Evolutionary conservation across 2,888 invertebrate species (phyloP).

Genomic region (Drosophila planitibia): DNA sequence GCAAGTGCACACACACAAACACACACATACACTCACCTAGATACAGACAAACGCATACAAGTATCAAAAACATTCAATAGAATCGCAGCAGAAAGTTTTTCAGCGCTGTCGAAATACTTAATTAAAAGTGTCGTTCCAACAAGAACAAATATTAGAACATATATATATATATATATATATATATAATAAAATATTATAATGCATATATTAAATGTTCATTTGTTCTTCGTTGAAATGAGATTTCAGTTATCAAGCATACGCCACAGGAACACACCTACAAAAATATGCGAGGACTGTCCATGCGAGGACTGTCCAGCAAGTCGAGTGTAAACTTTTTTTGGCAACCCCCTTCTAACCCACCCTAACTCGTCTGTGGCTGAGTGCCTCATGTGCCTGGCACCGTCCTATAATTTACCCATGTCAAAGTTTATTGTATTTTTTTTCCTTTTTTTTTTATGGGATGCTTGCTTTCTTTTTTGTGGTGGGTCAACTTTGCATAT

Average conservation of each 20-base stretch:
- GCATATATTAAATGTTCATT: constrained; percentile 1
- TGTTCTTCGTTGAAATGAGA: constrained; percentile 51
- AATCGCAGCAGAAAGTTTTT: constrained; percentile 12
- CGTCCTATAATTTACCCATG: constrained; percentile 66
- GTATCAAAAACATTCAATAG: constrained; percentile 17
- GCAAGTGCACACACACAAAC: constrained; percentile 5
- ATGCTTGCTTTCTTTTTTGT: constrained; percentile 19
- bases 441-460: not conserved
- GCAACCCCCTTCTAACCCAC: not conserved
- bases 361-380: constrained; percentile 16
- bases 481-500: constrained; percentile 51
- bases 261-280: constrained; percentile 10
- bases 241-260: constrained; percentile 70
- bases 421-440: constrained; percentile 69
- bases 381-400: constrained; percentile 62
- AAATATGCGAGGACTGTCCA: constrained; percentile 54
- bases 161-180: not conserved
- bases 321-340: constrained; percentile 44
- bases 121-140: constrained; percentile 23
- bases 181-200: constrained; percentile 3
- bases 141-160: constrained; percentile 10
- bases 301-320: constrained; percentile 50
- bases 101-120: constrained; percentile 18
- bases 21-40: no score
- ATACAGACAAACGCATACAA: not conserved